Conservation (phyloP, 1,140 invertebrate species). For the Drosophila nigrodunni region DNA sequence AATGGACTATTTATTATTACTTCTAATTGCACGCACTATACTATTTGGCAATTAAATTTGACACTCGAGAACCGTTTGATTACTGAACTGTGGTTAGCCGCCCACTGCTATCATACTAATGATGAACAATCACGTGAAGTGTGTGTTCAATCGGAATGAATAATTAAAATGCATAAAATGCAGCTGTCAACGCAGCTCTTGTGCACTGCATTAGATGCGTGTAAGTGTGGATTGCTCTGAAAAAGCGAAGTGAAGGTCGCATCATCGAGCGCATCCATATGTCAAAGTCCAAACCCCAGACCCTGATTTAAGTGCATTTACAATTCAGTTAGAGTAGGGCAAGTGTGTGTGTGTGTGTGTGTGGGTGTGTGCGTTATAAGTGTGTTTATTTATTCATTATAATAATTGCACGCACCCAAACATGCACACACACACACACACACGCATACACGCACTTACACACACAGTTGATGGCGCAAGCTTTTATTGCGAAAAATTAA, state of each 20-base stretch:
- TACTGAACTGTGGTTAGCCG: background rate
- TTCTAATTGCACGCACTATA: background rate
- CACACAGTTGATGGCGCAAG: background rate
- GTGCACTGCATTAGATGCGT: background rate
- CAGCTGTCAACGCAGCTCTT: constrained; percentile 37
- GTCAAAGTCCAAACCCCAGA: constrained; percentile 3
- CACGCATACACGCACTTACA: background rate
- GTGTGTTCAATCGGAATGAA: constrained; percentile 4
- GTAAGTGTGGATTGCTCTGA: background rate
- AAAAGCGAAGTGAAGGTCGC: constrained; percentile 1
- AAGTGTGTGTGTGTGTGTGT: constrained; percentile 3
- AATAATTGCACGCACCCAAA: constrained; percentile 43
- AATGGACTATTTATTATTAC: background rate
- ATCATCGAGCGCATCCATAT: constrained; percentile 13
- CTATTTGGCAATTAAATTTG: background rate
- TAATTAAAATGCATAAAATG: constrained; percentile 38
- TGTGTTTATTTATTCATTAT: constrained; percentile 64
- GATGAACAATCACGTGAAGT: background rate
- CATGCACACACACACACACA: background rate
- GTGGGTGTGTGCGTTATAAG: constrained; percentile 6
- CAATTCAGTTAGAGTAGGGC: constrained; percentile 16
- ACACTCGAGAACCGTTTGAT: background rate
- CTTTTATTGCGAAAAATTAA: constrained; percentile 50
- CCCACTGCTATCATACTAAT: background rate
- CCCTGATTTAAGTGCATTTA: constrained; percentile 5